Conservation (phyloP, 2,113 vertebrate genomes). For the Callopanchax toddi region DNA sequence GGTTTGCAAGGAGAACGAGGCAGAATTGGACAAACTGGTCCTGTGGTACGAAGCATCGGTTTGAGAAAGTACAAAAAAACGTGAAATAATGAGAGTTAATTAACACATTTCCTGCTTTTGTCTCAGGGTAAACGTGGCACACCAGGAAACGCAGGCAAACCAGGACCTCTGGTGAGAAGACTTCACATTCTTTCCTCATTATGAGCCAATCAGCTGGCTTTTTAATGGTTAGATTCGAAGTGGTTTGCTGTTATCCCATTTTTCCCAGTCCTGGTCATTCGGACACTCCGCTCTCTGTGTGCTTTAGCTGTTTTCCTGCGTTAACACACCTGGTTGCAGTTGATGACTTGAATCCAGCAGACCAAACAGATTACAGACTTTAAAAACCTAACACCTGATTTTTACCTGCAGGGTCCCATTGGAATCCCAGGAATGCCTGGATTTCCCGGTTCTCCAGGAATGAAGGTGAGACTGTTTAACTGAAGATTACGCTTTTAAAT, state of each 20-base stretch:
- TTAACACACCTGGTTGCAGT: too few relatives aligned
- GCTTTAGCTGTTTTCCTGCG: too few relatives aligned
- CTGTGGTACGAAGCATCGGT: constrained; percentile 79
- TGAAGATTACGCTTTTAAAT: too few relatives aligned
- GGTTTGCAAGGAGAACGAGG: constrained; percentile 95
- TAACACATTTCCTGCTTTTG: background rate
- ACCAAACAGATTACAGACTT: background rate
- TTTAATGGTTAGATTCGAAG: too few relatives aligned
- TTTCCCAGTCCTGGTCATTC: too few relatives aligned
- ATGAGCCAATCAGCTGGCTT: too few relatives aligned
- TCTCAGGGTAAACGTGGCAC: constrained; percentile 89
- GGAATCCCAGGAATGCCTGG: constrained; percentile 89
- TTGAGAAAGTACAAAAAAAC: background rate
- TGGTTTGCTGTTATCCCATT: too few relatives aligned
- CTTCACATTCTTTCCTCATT: too few relatives aligned
- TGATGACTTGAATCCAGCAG: too few relatives aligned
- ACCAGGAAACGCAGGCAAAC: constrained; percentile 89
- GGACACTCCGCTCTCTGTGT: too few relatives aligned
- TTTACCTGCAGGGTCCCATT: constrained; percentile 85
- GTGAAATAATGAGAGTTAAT: background rate
- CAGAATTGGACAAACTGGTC: constrained; percentile 85
- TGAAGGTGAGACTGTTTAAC: constrained; percentile 92
- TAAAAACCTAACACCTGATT: background rate
- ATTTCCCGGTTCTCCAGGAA: constrained; percentile 91
- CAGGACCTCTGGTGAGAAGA: constrained; percentile 82